phyloP scores from a whole-genome alignment of 1,140 invertebrate species.

The Trichonephila inaurata region DNA sequence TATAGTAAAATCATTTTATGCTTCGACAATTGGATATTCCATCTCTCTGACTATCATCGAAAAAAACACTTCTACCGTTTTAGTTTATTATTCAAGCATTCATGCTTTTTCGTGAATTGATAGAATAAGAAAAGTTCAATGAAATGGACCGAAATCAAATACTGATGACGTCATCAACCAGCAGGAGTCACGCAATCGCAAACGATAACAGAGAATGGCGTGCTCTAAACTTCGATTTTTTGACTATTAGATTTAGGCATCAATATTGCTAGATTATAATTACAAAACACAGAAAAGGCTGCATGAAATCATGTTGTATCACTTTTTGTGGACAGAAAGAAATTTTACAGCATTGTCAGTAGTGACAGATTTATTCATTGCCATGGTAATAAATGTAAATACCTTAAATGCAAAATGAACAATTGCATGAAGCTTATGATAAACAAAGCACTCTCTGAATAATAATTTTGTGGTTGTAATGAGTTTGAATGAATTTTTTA shows the following conservation, averaged over 20 bases:
- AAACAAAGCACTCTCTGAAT: neutral
- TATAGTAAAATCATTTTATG: too few relatives aligned
- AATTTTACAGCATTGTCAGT: neutral
- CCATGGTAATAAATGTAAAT: conserved; percentile 14
- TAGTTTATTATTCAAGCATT: too few relatives aligned
- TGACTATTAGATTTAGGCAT: neutral
- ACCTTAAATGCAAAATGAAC: neutral
- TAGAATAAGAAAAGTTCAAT: neutral
- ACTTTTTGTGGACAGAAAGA: neutral
- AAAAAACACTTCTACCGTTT: too few relatives aligned
- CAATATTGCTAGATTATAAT: neutral
- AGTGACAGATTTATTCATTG: neutral
- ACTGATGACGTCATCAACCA: neutral
- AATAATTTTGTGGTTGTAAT: too few relatives aligned
- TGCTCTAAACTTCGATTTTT: neutral
- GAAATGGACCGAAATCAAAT: neutral
- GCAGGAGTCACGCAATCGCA: neutral
- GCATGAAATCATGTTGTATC: neutral
- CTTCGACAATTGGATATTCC: too few relatives aligned
- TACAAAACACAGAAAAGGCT: neutral
- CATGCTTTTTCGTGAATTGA: neutral
- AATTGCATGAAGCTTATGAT: neutral
- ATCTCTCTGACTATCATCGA: too few relatives aligned
- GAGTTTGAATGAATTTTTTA: too few relatives aligned
- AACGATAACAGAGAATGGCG: neutral